Base-by-base conservation (phyloP, 2,797 vertebrate genomes). In the Schizopygopsis pylzovi region DNA sequence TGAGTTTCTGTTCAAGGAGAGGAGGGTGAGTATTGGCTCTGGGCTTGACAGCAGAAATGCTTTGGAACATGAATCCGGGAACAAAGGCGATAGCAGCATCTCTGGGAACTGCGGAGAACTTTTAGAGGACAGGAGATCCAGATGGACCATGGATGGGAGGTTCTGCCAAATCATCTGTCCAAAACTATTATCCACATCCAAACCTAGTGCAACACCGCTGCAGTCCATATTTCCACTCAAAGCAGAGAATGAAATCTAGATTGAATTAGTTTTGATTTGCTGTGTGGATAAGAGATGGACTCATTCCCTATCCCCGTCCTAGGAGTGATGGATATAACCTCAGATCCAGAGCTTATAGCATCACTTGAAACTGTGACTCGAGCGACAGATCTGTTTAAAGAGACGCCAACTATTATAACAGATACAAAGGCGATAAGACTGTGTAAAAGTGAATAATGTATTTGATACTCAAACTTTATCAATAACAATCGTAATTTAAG, bases 231-330 rank as follows among this genome's bases (percentile, higher is more conserved):
- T 91, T 93, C 90, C 93, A 83, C 95, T 91, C 80, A 93, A 91
- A 83, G 96, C 92, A 90, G 94, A 94, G 37, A 95, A 93, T 83
- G 95, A 95, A 92, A 98, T 94, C 92, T 95, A 94, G 95, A 97
- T 93, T 92, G 95, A 94, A 89, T 93, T 93, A 91, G 92, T 93
- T 92, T 97, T 95, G 59, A 92, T 95, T 93, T 87, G 94, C 90
- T 92, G 94, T 91, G 92, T 97, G 97, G 91, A 95, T 96, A 89
- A 97, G 93, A 87, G 96, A 96, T 90, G 97, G 97, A 94, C 96
- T 96, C 97, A 98, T 97, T 93, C 9, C 43, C 49, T 56, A 7
- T 61, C 10, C 33, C 37, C 25, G 33, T 68, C 41, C 54, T 39
- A 41, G 11, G 20, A 75, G 37, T 15, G 12, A 67, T 54, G 11